Evolutionary conservation across 1,140 invertebrate genomes (phyloP).

Genomic region (Nephila pilipes): DNA sequence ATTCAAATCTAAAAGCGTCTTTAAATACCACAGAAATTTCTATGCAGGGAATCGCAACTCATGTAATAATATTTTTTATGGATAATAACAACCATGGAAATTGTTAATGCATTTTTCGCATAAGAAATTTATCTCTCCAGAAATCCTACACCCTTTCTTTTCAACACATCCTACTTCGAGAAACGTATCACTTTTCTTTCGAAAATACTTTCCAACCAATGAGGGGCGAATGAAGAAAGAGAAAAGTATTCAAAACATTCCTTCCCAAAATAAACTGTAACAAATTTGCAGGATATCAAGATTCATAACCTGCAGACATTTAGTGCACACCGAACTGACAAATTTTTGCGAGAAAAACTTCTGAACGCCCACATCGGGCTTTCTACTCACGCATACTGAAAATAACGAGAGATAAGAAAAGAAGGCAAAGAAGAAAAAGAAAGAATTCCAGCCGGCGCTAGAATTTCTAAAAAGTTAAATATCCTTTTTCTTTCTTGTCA

Average conservation of each 20-base stretch:
- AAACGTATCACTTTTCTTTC: too few relatives aligned
- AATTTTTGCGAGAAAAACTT: neutral
- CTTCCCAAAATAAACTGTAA: slow-evolving; percentile 4
- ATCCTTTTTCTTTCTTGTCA: neutral
- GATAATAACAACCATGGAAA: too few relatives aligned
- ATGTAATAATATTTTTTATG: too few relatives aligned
- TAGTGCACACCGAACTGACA: neutral
- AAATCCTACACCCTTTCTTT: neutral
- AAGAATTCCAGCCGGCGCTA: neutral
- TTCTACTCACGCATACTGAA: neutral
- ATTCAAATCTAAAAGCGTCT: too few relatives aligned
- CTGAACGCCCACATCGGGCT: neutral
- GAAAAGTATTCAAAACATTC: neutral
- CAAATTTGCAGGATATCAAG: neutral
- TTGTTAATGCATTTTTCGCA: too few relatives aligned
- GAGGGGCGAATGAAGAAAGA: neutral
- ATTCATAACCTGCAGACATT: slow-evolving; percentile 33
- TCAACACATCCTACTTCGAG: neutral
- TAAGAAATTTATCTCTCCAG: neutral
- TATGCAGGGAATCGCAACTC: too few relatives aligned
- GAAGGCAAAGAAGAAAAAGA: neutral
- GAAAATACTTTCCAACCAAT: neutral
- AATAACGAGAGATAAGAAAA: neutral
- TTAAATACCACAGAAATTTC: too few relatives aligned
- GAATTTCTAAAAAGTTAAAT: neutral